A percentile compares a stretch with the other conserved stretches of the same genome.
Conservation (phyloP, 1,140 invertebrate genomes). For the Wasmannia auropunctata region DNA sequence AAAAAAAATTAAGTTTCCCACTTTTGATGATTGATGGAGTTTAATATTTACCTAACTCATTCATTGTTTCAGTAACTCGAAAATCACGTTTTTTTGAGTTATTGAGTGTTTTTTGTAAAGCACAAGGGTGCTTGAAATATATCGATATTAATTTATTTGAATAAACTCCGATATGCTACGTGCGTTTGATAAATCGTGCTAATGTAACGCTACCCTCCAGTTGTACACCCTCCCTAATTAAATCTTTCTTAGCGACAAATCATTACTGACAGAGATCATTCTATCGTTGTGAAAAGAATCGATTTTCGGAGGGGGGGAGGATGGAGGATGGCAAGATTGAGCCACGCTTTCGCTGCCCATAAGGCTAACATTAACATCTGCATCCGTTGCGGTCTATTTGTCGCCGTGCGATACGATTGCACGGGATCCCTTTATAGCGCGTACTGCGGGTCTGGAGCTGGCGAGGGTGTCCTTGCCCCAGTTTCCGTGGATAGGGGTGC, state of each 20-base stretch:
- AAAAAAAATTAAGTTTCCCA: too few species aligned
- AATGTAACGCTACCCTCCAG: not conserved
- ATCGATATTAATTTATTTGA: not conserved
- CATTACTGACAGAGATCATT: not conserved
- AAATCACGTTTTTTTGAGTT: too few species aligned
- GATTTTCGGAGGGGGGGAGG: constrained; percentile 2
- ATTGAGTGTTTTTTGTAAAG: too few species aligned
- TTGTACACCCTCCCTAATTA: constrained; percentile 10
- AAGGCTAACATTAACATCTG: constrained; percentile 69
- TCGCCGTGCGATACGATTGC: constrained; percentile 56
- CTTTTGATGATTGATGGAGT: too few species aligned
- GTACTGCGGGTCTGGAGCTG: constrained; percentile 38
- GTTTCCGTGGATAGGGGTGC: constrained; percentile 62
- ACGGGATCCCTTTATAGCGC: constrained; percentile 49
- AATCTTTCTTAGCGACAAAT: constrained; percentile 23
- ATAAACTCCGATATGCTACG: not conserved
- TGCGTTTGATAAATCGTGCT: not conserved
- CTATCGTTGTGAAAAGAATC: not conserved
- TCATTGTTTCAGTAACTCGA: too few species aligned
- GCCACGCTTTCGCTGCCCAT: not conserved
- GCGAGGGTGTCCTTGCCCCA: constrained; percentile 78
- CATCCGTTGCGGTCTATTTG: constrained; percentile 73
- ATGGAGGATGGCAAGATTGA: too few species aligned
- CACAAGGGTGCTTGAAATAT: too few species aligned
- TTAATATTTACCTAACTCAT: too few species aligned